Evolutionary conservation across 2,888 invertebrate species (phyloP).

Genomic region (Elysia crispata): DNA sequence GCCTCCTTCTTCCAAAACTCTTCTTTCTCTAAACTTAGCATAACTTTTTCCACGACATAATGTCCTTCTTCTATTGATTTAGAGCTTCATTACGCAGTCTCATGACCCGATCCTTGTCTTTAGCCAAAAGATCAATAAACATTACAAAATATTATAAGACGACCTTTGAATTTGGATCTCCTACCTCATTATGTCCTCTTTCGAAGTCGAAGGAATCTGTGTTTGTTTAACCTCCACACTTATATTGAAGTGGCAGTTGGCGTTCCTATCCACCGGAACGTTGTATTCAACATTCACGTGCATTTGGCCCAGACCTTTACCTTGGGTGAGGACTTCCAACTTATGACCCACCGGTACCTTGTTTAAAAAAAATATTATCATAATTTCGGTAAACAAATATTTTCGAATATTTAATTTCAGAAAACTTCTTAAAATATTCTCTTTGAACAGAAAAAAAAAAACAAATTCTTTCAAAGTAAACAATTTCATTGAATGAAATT

Average conservation of each 20-base stretch:
- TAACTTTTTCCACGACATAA: no score
- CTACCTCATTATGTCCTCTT: not conserved
- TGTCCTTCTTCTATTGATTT: no score
- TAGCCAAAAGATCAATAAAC: not conserved
- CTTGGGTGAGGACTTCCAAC: constrained; percentile 48
- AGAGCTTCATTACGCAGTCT: no score
- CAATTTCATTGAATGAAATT: no score
- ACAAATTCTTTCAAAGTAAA: no score
- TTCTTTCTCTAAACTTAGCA: no score
- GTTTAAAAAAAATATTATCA: not conserved
- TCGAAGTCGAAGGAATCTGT: not conserved
- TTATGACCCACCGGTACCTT: constrained; percentile 52
- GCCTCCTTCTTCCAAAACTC: no score
- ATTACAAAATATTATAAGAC: not conserved
- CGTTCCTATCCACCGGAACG: constrained; percentile 51
- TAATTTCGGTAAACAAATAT: no score
- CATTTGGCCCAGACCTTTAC: constrained; percentile 54
- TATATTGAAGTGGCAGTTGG: constrained; percentile 48
- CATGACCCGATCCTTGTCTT: not conserved
- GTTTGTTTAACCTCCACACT: constrained; percentile 30
- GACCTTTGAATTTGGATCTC: not conserved
- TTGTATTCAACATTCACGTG: constrained; percentile 53
- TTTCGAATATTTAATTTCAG: no score
- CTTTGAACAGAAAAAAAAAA: no score
- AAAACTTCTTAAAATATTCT: no score